These are phyloP conservation scores for Perodicticus potto DNA, from an alignment of 2,797 vertebrate genomes.

Conservation along the genomic window DNA sequence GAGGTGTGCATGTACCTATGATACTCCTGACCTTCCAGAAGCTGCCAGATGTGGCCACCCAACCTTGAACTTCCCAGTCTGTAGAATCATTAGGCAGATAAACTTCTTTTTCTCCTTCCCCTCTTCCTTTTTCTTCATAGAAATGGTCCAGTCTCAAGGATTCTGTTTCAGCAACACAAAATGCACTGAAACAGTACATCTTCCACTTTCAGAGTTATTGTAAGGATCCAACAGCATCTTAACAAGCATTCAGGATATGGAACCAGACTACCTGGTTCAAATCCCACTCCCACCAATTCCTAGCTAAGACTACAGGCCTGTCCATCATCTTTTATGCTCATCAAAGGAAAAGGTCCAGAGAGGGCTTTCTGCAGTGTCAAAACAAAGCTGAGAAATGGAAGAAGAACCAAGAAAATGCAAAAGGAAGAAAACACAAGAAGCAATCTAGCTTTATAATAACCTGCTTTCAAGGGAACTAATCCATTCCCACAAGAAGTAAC, in stretches of 20 bases:
- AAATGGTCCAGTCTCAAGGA: neutral
- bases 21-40: neutral
- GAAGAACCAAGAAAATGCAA: neutral
- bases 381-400: neutral
- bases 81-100: neutral
- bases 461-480: neutral
- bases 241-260: neutral
- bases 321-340: neutral
- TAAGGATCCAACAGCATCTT: neutral
- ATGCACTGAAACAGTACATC: neutral
- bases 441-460: neutral
- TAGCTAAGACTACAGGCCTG: neutral
- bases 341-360: neutral
- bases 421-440: neutral
- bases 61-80: neutral
- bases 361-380: neutral
- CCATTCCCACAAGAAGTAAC: neutral
- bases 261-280: neutral
- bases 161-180: neutral
- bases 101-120: neutral
- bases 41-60: fast-evolving
- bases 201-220: neutral
- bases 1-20: neutral
- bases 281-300: neutral
- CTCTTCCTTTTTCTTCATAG: neutral